These are phyloP conservation scores for Monochamus alternatus DNA, from an alignment of 2,888 invertebrate species.

Conservation along the genomic window DNA sequence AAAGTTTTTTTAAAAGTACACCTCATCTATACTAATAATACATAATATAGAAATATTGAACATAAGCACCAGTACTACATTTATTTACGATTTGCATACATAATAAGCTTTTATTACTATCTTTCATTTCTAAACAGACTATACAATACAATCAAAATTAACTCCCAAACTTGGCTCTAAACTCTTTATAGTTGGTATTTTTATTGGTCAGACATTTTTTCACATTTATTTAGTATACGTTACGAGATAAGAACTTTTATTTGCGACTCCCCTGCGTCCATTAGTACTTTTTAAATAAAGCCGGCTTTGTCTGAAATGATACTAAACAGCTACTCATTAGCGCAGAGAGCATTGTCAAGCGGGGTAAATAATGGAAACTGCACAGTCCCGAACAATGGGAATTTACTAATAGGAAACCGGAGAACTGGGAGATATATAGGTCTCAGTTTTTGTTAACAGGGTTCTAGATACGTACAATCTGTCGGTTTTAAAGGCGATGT, in stretches of 20 bases:
- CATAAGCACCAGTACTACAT: too few relatives aligned
- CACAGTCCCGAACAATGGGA: neutral
- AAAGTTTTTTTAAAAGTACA: too few relatives aligned
- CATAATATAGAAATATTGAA: too few relatives aligned
- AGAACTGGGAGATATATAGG: neutral
- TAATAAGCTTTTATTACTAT: too few relatives aligned
- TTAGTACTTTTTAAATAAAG: neutral
- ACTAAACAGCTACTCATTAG: neutral
- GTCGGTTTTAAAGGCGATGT: slow-evolving; percentile 17
- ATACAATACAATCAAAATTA: too few relatives aligned
- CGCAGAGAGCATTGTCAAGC: neutral
- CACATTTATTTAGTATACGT: too few relatives aligned
- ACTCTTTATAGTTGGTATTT: too few relatives aligned
- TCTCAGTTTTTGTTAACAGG: neutral
- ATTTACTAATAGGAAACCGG: neutral
- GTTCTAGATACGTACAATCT: slow-evolving; percentile 16
- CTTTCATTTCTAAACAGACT: too few relatives aligned
- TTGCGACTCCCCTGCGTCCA: neutral
- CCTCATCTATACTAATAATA: too few relatives aligned
- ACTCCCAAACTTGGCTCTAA: too few relatives aligned
- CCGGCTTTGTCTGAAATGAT: neutral
- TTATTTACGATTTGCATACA: too few relatives aligned
- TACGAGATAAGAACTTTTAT: neutral
- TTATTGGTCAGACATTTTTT: too few relatives aligned
- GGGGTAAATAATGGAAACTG: neutral